Conservation (phyloP, 2,113 vertebrate genomes). For the Pterocles orientalis region DNA sequence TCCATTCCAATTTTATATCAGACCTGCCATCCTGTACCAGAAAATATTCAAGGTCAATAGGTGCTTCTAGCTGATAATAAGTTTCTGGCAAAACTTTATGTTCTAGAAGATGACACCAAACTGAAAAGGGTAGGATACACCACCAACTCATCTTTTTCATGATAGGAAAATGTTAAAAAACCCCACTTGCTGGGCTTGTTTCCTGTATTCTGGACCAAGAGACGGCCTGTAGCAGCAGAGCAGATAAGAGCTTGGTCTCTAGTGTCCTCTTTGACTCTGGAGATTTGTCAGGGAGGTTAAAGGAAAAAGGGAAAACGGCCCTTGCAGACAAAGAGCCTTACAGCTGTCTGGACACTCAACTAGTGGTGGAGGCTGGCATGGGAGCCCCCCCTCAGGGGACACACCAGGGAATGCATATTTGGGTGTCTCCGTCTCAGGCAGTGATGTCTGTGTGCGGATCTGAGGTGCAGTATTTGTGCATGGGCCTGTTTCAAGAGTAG, state of each 20-base stretch:
- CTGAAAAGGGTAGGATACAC: not conserved
- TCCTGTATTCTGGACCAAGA: not conserved
- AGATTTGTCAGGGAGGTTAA: not conserved
- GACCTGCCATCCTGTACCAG: not conserved
- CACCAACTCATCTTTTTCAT: not conserved
- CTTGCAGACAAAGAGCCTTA: not conserved
- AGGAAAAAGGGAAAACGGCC: not conserved
- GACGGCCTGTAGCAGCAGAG: not conserved
- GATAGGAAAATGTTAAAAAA: not conserved
- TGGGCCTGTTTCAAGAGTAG: not conserved
- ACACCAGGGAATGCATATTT: no score
- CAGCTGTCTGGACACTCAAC: not conserved
- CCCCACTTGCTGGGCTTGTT: not conserved
- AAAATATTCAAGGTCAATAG: not conserved
- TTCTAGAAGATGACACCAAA: not conserved
- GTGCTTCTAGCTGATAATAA: not conserved
- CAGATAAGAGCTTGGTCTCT: not conserved
- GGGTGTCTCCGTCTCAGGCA: not conserved
- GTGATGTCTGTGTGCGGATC: not conserved
- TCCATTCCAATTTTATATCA: not conserved
- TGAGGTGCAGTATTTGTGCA: not conserved
- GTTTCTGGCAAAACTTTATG: not conserved
- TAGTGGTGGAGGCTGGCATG: accelerated
- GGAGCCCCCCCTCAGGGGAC: not conserved
- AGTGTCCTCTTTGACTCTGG: not conserved